phyloP scores from a whole-genome alignment of 2,113 vertebrate genomes.

The Salvelinus sp. region DNA sequence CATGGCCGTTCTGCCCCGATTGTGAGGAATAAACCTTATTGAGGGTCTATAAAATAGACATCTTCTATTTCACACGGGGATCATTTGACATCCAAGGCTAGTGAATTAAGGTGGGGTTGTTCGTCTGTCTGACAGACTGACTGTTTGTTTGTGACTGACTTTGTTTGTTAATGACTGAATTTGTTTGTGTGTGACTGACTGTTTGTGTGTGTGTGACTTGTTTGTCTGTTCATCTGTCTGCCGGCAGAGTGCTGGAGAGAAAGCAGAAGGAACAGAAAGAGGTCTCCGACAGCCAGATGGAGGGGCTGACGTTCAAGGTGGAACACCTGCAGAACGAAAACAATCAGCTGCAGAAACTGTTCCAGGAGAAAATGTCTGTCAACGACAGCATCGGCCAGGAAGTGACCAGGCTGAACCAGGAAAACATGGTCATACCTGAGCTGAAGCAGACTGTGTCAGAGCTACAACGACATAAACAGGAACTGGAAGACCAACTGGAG shows the following conservation, averaged over 20 bases:
- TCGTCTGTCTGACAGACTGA: too few relatives aligned
- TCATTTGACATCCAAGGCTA: too few relatives aligned
- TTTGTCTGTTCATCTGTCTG: background rate
- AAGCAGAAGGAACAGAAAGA: slow-evolving; percentile 89
- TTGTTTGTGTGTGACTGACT: too few relatives aligned
- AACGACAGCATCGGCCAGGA: slow-evolving; percentile 86
- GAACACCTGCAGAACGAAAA: slow-evolving; percentile 89
- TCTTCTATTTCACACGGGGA: too few relatives aligned
- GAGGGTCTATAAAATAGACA: too few relatives aligned
- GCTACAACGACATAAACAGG: slow-evolving; percentile 85
- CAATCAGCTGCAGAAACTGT: slow-evolving; percentile 84
- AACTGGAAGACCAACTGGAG: slow-evolving; percentile 79
- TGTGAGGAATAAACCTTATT: slow-evolving; percentile 41
- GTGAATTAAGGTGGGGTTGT: too few relatives aligned
- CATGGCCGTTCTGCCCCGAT: background rate
- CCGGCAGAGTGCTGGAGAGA: slow-evolving; percentile 81
- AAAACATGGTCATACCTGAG: slow-evolving; percentile 91
- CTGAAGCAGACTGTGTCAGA: slow-evolving; percentile 87
- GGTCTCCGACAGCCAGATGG: slow-evolving; percentile 81
- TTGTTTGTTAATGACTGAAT: too few relatives aligned
- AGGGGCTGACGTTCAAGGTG: slow-evolving; percentile 83
- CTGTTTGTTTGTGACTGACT: too few relatives aligned
- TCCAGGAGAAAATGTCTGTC: slow-evolving; percentile 86
- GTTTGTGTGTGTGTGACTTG: too few relatives aligned
- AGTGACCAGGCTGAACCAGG: slow-evolving; percentile 83